A percentile compares a stretch with the other conserved stretches of the same genome.
Evolutionary conservation across 2,113 vertebrate genomes (phyloP).

Genomic region (Meleagris gallopavo): DNA sequence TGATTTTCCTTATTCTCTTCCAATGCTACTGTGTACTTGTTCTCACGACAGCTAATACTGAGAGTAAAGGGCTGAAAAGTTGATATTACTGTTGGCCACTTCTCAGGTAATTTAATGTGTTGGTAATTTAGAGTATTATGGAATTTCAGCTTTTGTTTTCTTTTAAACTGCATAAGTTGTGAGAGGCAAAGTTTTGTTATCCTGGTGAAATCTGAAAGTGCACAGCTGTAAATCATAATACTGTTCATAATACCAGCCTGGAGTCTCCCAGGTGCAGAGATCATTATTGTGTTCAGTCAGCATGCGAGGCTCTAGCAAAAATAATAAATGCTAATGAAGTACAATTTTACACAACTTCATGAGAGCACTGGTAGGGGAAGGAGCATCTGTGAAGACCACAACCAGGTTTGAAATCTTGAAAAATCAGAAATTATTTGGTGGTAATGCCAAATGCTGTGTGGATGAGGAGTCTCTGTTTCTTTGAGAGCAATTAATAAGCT

Average conservation of each 20-base stretch:
- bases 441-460: neutral
- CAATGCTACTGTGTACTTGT: neutral
- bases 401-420: neutral
- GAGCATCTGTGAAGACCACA: neutral
- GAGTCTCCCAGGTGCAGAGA: neutral
- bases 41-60: neutral
- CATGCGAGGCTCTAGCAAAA: neutral
- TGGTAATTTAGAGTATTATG: neutral
- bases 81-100: neutral
- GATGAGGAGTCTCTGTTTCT: neutral
- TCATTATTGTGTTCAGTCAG: neutral
- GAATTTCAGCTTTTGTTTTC: neutral
- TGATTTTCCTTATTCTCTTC: neutral
- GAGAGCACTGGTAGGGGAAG: accelerated
- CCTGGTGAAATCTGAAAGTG: neutral
- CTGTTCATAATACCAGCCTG: neutral
- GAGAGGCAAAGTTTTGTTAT: neutral
- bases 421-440: neutral
- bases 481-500: neutral
- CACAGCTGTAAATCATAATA: neutral
- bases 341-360: neutral
- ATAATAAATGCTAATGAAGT: neutral
- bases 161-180: neutral
- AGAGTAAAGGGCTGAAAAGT: neutral
- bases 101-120: neutral